Evolutionary conservation across 2,888 invertebrate species (phyloP).

Genomic region (Synergus itoensis): DNA sequence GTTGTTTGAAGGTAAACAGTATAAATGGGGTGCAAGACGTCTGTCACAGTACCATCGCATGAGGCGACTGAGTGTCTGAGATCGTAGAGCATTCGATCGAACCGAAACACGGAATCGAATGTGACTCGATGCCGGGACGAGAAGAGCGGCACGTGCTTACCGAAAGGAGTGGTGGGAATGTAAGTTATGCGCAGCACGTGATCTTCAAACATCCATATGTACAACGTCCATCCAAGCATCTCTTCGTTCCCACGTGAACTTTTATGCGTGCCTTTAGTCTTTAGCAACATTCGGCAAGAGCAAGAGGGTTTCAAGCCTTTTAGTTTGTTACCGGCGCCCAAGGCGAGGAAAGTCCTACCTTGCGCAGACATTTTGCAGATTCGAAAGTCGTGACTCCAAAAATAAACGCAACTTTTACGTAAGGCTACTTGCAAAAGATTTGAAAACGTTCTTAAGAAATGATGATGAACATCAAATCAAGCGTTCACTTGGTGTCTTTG

Average conservation of each 20-base stretch:
- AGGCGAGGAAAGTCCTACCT: background rate
- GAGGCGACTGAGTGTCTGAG: conserved; percentile 68
- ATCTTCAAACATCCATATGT: conserved; percentile 66
- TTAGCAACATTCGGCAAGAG: background rate
- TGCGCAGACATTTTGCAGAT: background rate
- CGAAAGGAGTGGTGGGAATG: conserved; percentile 70
- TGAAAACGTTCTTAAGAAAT: background rate
- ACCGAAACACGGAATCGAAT: conserved; percentile 69
- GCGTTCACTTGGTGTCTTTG: too few species aligned
- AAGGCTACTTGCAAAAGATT: background rate
- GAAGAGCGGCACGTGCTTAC: conserved; percentile 62
- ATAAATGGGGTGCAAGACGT: conserved; percentile 47
- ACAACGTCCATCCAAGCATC: conserved; percentile 60
- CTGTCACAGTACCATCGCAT: conserved; percentile 65
- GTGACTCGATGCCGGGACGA: conserved; percentile 42
- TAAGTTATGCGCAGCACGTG: conserved; percentile 75
- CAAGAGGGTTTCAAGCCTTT: background rate
- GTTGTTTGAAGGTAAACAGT: background rate
- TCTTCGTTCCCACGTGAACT: conserved; percentile 53
- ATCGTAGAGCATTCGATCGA: conserved; percentile 64
- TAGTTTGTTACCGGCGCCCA: background rate
- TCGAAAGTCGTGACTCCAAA: background rate
- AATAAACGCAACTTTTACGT: background rate
- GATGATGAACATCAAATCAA: too few species aligned
- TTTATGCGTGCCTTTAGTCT: background rate